Evolutionary conservation across 2,797 vertebrate species (phyloP).

Genomic region (Coracias cyanogaster): DNA sequence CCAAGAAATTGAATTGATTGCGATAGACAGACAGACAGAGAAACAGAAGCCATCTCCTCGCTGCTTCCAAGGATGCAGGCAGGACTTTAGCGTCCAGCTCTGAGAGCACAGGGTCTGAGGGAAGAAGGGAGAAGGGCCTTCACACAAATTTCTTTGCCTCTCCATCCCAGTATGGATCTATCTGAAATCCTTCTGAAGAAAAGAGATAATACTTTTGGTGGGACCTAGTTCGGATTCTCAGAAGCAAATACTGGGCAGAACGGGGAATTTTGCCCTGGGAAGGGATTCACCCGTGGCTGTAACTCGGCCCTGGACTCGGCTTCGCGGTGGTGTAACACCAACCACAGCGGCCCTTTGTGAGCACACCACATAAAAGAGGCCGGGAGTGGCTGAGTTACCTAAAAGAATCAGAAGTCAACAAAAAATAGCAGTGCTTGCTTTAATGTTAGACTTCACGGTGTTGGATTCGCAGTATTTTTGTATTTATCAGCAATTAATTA

Average conservation of each 20-base stretch:
- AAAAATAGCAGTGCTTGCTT: not conserved
- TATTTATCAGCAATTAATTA: conserved; percentile 21
- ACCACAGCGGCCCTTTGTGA: not conserved
- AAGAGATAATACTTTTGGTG: not conserved
- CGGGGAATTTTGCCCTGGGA: not conserved
- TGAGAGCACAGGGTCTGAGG: not conserved
- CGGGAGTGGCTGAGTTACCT: not conserved
- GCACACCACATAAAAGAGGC: not conserved
- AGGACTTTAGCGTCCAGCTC: not conserved
- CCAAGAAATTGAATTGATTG: not conserved
- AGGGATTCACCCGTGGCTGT: not conserved
- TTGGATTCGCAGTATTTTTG: not conserved
- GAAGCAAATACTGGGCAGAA: not conserved
- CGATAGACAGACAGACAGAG: not conserved
- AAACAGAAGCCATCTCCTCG: not conserved
- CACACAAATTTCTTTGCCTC: not conserved
- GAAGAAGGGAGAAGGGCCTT: not conserved
- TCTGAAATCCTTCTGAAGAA: not conserved
- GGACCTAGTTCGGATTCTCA: not conserved
- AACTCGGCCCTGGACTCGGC: not conserved
- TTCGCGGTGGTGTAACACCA: not conserved
- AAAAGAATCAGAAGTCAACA: not conserved
- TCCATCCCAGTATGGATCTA: not conserved
- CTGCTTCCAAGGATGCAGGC: not conserved
- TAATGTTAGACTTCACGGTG: not conserved